Evolutionary conservation across 2,113 vertebrate species (phyloP), one percentile per base, ranked within the genome.

Genomic region (Dicaeum eximium): DNA sequence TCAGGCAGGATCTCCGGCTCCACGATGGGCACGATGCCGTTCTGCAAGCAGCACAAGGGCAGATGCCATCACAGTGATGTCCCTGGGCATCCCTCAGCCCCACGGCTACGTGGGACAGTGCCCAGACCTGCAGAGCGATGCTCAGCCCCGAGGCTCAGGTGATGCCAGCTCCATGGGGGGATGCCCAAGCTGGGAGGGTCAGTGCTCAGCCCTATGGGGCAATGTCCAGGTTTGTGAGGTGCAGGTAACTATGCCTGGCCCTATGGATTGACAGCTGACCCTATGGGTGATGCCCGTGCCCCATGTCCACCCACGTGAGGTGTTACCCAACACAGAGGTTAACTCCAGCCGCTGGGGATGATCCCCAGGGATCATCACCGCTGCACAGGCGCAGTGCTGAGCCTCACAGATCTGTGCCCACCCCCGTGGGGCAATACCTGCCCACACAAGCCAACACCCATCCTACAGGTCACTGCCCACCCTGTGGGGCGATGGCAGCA

Each of bases 1-100:
- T 99, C 99, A 2, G 99, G 99, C 83, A 99, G 95, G 92, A 99
- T 98, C 97, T 99, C 99, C 0, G 99, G 99, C 88, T 99, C 99
- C 94, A 99, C 99, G 17, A 99, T 98, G 53, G 99, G 99, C 82
- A 99, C 99, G 1, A 99, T 99, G 42, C 99, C 99, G 1, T 99
- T 98, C 99, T 99, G 67, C 88, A 92, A 93, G 80, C 31, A 66
- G 30, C 75, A 69, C 27, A 40, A 13, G 64, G 51, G 38, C 1
- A 91, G 54, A 60, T 17, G 9, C 64, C 51, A 30, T 80, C 22
- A 51, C 0, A 1, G 20, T 6, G 33, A 44, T 2, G 7, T 33
- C 74, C 81, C 38, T 17, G 57, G 48, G 45, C n/a, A 51, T 53
- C 5, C 17, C n/a, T 51, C 30, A 30, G 60, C 42, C 51, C 57